A percentile compares a stretch with the other conserved stretches of the same genome.
Evolutionary conservation across 1,140 invertebrate genomes (phyloP).

Genomic region (Helicoverpa armigera): DNA sequence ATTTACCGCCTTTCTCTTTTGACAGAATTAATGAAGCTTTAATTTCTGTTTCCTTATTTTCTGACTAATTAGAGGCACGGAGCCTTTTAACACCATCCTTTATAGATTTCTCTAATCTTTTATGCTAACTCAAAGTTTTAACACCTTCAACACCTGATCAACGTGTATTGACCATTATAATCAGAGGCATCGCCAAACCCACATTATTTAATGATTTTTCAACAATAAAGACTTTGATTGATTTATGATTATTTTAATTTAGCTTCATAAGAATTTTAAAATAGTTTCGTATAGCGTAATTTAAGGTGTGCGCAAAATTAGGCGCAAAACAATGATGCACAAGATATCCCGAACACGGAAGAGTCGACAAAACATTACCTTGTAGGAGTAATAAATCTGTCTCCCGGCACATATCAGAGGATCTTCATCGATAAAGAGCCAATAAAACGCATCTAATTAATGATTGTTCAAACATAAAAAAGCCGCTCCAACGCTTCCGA

Average conservation of each 20-base stretch:
- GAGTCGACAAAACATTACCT: conserved; percentile 70
- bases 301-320: conserved; percentile 51
- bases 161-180: conserved; percentile 25
- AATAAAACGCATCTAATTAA: conserved; percentile 80
- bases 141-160: conserved; percentile 1
- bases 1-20: conserved; percentile 35
- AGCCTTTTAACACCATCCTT: conserved; percentile 12
- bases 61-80: neutral
- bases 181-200: conserved; percentile 11
- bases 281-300: neutral
- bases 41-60: neutral
- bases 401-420: conserved; percentile 69
- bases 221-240: conserved; percentile 27
- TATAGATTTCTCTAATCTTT: neutral
- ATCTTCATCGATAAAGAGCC: conserved; percentile 70
- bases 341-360: conserved; percentile 69
- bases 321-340: conserved; percentile 59
- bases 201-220: conserved; percentile 17
- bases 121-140: neutral
- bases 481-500: conserved; percentile 67
- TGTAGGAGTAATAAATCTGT: conserved; percentile 79
- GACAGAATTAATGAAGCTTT: conserved; percentile 10
- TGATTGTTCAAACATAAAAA: conserved; percentile 74
- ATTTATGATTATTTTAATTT: conserved; percentile 37
- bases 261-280: conserved; percentile 20